phyloP scores from a whole-genome alignment of 2,797 vertebrate species.

The Crenichthys baileyi region DNA sequence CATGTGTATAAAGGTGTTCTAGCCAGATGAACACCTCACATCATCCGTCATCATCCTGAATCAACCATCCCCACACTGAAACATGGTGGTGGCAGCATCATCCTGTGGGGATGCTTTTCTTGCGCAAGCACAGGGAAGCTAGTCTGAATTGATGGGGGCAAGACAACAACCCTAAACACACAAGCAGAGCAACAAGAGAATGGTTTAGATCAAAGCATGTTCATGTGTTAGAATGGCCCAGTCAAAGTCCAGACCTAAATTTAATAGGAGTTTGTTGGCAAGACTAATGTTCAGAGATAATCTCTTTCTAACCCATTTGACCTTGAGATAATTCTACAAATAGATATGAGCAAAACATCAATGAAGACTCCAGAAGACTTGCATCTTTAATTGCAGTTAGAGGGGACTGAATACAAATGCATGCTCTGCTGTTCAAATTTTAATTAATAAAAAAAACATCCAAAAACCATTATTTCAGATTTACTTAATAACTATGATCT shows the following conservation, averaged over 20 bases:
- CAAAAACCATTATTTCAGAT: no score
- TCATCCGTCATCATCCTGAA: background rate
- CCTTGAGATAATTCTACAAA: background rate
- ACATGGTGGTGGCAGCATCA: background rate
- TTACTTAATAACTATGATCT: no score
- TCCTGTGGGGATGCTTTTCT: background rate
- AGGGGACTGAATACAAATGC: no score
- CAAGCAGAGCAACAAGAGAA: background rate
- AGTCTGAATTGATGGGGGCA: background rate
- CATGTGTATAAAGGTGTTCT: no score
- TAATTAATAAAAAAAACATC: no score
- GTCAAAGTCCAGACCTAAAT: background rate
- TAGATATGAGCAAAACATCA: background rate
- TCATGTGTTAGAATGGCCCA: background rate
- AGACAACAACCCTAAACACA: background rate
- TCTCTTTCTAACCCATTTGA: background rate
- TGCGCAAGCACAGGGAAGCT: background rate
- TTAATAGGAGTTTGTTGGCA: background rate
- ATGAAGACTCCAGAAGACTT: no score
- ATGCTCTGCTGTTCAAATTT: no score
- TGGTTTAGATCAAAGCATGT: background rate
- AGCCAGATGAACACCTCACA: no score
- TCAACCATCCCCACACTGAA: background rate
- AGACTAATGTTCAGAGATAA: background rate
- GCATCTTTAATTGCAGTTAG: no score